Percentiles rank a stretch among this genome's conserved stretches.
Evolutionary conservation across 2,888 invertebrate genomes (phyloP).

Genomic region (Scotopteryx bipunctaria): DNA sequence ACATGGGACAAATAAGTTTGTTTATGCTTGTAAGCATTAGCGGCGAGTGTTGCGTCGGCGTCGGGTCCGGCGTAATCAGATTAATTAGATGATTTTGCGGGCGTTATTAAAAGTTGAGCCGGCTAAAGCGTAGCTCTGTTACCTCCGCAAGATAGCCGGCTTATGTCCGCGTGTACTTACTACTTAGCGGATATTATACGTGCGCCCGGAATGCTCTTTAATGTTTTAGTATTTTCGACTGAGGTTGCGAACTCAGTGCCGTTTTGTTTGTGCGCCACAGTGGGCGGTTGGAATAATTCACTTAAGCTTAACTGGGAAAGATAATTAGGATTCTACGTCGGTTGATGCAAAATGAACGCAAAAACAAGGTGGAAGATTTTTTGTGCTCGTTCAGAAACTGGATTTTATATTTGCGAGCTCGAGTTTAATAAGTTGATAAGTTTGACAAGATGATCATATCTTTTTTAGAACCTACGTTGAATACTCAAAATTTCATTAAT

Average conservation of each 20-base stretch:
- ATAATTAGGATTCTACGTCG: constrained; percentile 83
- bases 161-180: constrained; percentile 71
- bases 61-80: constrained; percentile 75
- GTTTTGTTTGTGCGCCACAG: constrained; percentile 80
- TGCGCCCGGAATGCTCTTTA: constrained; percentile 76
- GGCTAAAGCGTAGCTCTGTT: constrained; percentile 71
- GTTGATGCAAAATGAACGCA: constrained; percentile 82
- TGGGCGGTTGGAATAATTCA: constrained; percentile 82
- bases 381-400: constrained; percentile 81
- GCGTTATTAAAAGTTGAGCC: constrained; percentile 81
- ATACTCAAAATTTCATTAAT: constrained; percentile 55
- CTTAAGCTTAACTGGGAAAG: constrained; percentile 83
- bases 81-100: constrained; percentile 81
- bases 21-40: constrained; percentile 74
- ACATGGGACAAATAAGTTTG: constrained; percentile 72
- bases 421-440: too few species aligned
- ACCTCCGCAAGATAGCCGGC: constrained; percentile 77
- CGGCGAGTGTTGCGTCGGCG: constrained; percentile 65
- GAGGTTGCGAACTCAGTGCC: constrained; percentile 78
- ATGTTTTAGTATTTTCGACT: constrained; percentile 82
- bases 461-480: constrained; percentile 65
- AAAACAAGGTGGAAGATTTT: constrained; percentile 79
- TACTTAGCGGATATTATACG: constrained; percentile 79
- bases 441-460: constrained; percentile 74
- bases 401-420: constrained; percentile 80